Percentiles rank a stretch among this genome's conserved stretches.
These are phyloP conservation scores for Rotaria macrura DNA, from an alignment of 2,888 invertebrate genomes.

Conservation along the genomic window DNA sequence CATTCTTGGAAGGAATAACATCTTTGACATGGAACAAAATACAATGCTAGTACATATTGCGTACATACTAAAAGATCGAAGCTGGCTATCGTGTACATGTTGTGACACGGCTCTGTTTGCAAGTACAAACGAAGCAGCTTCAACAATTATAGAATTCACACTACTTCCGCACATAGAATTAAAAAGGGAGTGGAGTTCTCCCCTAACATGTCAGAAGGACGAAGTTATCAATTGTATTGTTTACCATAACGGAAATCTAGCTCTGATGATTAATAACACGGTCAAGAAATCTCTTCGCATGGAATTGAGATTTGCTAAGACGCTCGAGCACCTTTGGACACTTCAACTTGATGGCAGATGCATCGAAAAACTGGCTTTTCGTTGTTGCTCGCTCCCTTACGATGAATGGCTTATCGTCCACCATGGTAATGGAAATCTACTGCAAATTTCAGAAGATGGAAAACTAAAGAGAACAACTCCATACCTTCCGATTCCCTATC, in stretches of 20 bases:
- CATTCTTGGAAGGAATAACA: background rate
- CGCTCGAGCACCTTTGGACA: background rate
- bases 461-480: background rate
- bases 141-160: background rate
- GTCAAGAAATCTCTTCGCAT: background rate
- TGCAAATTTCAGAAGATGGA: background rate
- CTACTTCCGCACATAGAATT: background rate
- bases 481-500: background rate
- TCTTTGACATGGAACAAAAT: background rate
- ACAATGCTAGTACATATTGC: background rate
- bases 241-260: background rate
- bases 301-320: background rate
- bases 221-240: background rate
- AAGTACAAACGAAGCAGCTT: background rate
- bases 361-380: fast-evolving
- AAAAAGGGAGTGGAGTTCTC: background rate
- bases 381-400: background rate
- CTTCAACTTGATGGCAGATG: background rate
- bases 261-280: background rate
- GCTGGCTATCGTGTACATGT: background rate
- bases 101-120: background rate
- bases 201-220: background rate
- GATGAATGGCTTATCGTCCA: background rate
- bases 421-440: background rate
- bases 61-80: no score